Percentiles rank a stretch among this genome's conserved stretches.
Evolutionary conservation across 92 coral and sea anemone species (phyloP).

Genomic region (Hydrozoanthus gracilis): DNA sequence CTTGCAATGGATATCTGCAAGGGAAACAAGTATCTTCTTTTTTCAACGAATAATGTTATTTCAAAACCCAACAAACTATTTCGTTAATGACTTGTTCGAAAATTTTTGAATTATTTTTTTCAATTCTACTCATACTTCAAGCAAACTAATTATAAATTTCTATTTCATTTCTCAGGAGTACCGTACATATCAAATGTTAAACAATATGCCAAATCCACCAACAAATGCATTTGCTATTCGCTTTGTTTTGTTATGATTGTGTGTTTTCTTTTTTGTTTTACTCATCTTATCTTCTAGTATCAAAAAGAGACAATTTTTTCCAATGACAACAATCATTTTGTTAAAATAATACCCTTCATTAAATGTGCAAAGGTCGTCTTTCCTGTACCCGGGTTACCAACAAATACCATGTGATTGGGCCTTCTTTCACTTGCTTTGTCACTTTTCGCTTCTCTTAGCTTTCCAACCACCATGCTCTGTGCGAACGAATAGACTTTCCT

Average conservation of each 20-base stretch:
- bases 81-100: background rate
- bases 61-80: background rate
- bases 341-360: slow-evolving; percentile 13
- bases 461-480: background rate
- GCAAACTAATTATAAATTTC: too few relatives aligned
- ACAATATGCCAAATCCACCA: background rate
- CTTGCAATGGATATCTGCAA: background rate
- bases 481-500: slow-evolving; percentile 5
- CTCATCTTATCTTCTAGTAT: background rate
- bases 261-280: background rate
- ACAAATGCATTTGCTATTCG: background rate
- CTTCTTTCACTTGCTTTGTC: too few relatives aligned
- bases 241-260: background rate
- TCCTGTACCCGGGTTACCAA: slow-evolving; percentile 20
- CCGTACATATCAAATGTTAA: slow-evolving; percentile 4
- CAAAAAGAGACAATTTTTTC: background rate
- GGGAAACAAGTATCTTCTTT: background rate
- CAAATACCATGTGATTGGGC: background rate
- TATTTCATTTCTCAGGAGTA: too few relatives aligned
- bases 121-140: too few relatives aligned
- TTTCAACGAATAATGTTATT: background rate
- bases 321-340: too few relatives aligned
- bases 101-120: background rate
- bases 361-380: slow-evolving; percentile 16
- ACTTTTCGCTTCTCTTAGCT: background rate